Evolutionary conservation across 2,797 vertebrate species (phyloP), one percentile per base, ranked within the genome.

Genomic region (Silurus lanzhouensis): DNA sequence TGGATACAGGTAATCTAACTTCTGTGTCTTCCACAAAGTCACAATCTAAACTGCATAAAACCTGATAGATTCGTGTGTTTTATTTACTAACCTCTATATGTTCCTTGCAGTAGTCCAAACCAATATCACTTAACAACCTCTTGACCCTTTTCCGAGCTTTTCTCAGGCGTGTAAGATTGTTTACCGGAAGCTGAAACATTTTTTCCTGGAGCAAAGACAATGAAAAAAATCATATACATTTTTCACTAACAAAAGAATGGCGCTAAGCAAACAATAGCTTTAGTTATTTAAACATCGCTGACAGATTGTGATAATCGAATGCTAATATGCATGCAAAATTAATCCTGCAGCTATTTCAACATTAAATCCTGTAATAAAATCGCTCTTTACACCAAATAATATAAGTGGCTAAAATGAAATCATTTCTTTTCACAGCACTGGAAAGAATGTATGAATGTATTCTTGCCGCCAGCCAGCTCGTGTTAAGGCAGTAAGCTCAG

Each of bases 121-220:
- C 98, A 94, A 99, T 99, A 93, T 99, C 98, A 93, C 96, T 96
- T 91, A 99, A 96, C 82, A 97, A 95, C 93, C 95, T 97, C 93
- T 99, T 99, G 92, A 99, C 98, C 92, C 97, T 97, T 94, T 97
- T 99, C 93, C 98, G 96, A 90, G 98, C 98, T 96, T 96, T 98
- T 93, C 98, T 96, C 95, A 99, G 96, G 95, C 97, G 97, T 92
- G 96, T 95, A 88, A 99, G 97, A 93, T 99, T 99, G 94, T 99
- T 98, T 92, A 99, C 98, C 89, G 98, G 98, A 93, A 98, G 97
- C 88, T 99, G 98, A 96, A 98, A 99, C 98, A 99, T 99, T 94
- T 94, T 95, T 96, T 96, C 94, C 96, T 97, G 89, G 87, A 93
- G n/a, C 75, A 92, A 93, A 84, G 2, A 76, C 72, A 61, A 19